Base-by-base conservation (phyloP, 2,797 vertebrate genomes). In the Sebastes oblongus region DNA sequence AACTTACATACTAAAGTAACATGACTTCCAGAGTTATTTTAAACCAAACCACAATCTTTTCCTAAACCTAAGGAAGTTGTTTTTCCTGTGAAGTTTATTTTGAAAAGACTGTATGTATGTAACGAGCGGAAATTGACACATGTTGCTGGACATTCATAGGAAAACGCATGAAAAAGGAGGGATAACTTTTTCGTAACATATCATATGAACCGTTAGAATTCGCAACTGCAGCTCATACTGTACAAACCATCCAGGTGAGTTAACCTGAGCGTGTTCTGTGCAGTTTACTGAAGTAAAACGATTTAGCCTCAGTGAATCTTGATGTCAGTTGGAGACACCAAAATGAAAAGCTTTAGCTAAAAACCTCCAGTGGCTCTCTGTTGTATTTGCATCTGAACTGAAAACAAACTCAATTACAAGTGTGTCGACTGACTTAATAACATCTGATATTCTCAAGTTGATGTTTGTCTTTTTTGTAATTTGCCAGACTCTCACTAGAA, bases 381-480 rank as follows among this genome's bases (percentile, higher is more conserved):
- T 13, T 58, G 50, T 14, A 74, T 81, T 71, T 75, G 56, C 66
- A 80, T 75, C 6, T 46, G 42, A 46, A 46, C 42, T 46, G 42
- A 55, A 65, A 76, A 71, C 66, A 58, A 20, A 7, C 24, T 52
- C 20, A 8, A 58, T 66, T 46, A 59, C 72, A 68, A 78, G 54
- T 66, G 64, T 60, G 66, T 6, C 3, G 4, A 22, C 42, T 29
- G 32, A 68, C 20, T 65, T 70, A 27, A 77, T 56, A 50, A 88
- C 79, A 71, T 78, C 80, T 80, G 46, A 20, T 50, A 50, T 20
- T 50, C 46, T 78, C 58, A 50, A 50, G 42, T 25, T 72, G 9
- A 59, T 74, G 77, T 65, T 73, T 8, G 22, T 70, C 14, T 16
- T 29, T n/a, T 61, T 30, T 25, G 12, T 60, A 20, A 68, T 70